Evolutionary conservation across 2,797 vertebrate species (phyloP).

Genomic region (Cephalopachus bancanus): DNA sequence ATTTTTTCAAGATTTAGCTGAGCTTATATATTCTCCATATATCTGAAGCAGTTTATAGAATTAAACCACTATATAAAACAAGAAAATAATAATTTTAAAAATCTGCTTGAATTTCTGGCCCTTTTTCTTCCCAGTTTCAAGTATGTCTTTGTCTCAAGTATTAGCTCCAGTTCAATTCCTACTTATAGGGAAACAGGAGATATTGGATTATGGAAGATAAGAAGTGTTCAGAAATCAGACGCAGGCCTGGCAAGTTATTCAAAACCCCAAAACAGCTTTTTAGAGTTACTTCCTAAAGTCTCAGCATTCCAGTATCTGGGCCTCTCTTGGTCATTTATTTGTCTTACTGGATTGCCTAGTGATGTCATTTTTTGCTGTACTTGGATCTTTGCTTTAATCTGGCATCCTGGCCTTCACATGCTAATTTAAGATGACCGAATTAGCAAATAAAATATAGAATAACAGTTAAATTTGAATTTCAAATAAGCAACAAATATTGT

Average conservation of each 20-base stretch:
- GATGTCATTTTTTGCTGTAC: not conserved
- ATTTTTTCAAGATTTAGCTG: conserved; percentile 33
- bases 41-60: not conserved
- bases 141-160: not conserved
- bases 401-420: not conserved
- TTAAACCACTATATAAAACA: conserved; percentile 40
- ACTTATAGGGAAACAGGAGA: not conserved
- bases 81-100: not conserved
- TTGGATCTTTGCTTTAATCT: not conserved
- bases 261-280: not conserved
- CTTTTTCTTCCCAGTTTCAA: not conserved
- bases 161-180: not conserved
- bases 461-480: not conserved
- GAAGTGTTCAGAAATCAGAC: not conserved
- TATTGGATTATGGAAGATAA: not conserved
- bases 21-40: not conserved
- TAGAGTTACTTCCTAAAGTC: not conserved
- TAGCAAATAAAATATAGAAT: not conserved
- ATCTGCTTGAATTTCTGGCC: not conserved
- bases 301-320: fast-evolving
- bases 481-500: not conserved
- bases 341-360: not conserved
- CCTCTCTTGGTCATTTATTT: not conserved
- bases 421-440: not conserved
- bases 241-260: not conserved